A percentile compares a stretch with the other conserved stretches of the same genome.
These are phyloP conservation scores for Chelidonichthys spinosus DNA, from an alignment of 2,797 vertebrate species.

Conservation along the genomic window DNA sequence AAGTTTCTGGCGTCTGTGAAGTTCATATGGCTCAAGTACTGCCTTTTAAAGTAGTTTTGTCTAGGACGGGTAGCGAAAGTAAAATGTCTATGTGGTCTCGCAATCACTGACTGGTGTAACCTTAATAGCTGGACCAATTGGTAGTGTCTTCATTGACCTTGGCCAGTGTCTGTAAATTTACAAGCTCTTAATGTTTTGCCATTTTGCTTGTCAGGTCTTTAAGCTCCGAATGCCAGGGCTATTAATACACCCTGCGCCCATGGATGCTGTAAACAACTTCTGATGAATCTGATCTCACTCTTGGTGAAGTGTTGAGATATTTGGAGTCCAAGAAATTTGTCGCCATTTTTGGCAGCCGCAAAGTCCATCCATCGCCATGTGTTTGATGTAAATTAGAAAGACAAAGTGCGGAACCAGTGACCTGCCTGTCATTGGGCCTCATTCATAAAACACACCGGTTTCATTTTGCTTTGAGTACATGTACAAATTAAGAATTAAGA, in stretches of 20 bases:
- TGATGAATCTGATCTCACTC: conserved; percentile 64
- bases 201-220: conserved; percentile 54
- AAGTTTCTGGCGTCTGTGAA: conserved; percentile 36
- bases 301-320: conserved; percentile 62
- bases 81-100: conserved; percentile 8
- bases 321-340: conserved; percentile 67
- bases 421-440: neutral
- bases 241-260: conserved; percentile 69
- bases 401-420: neutral
- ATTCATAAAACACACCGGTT: conserved; percentile 5
- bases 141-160: conserved; percentile 45
- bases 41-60: conserved; percentile 26
- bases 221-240: conserved; percentile 51
- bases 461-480: neutral
- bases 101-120: conserved; percentile 19
- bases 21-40: conserved; percentile 25
- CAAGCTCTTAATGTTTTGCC: conserved; percentile 52
- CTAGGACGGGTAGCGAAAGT: neutral
- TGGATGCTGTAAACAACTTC: conserved; percentile 64
- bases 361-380: conserved; percentile 39
- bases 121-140: conserved; percentile 11
- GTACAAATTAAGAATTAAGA: neutral
- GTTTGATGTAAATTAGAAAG: conserved; percentile 10
- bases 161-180: conserved; percentile 45
- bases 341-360: conserved; percentile 56